Base-by-base conservation (phyloP, 2,888 invertebrate species). In the Aethes cnicana region DNA sequence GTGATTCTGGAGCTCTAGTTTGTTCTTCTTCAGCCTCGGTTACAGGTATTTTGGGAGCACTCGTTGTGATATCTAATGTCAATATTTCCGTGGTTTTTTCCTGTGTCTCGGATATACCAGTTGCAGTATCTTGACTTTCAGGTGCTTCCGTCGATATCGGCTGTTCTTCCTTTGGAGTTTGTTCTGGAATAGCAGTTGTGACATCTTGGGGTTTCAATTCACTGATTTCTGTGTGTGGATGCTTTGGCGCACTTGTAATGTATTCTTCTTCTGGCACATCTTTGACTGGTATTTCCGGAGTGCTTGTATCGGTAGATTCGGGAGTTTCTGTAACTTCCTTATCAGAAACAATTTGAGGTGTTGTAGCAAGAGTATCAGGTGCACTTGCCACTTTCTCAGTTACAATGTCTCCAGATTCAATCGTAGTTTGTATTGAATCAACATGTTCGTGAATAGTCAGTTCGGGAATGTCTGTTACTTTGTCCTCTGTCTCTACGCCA, bases 1-100 rank as follows among this genome's bases (percentile, higher is more conserved):
- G 25, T 52, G 6, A 8, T 26, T 44, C 35, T n/a, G 58, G 25
- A 42, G 57, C 54, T 25, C 53, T 54, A 32, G 43, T 30, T 5
- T 2, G 7, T 18, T 44, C 16, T 2, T 18, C 23, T 23, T 36
- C 18, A 5, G 36, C 12, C 17, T 20, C 43, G 8, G 25, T 50
- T 30, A 23, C 18, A 30, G 36, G 9, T n/a, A 30, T 3, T 3
- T 12, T 20, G 11, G 21, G 28, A 16, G 20, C 14, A 11, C 14
- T 16, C 6, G 47, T 37, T 2, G 25, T 25, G 8, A 8, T 17
- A 16, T 43, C 35, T 36, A 48, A 30, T 41, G 35, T 57, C 20
- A 58, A 47, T 30, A 16, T 16, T n/a, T 49, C 23, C 2, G 43
- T 44, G 1, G 9, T 0, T 30, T 36, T 9, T 7, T 36, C 30